Conservation (phyloP, 2,797 vertebrate species). For the Pipistrellus nathusii region DNA sequence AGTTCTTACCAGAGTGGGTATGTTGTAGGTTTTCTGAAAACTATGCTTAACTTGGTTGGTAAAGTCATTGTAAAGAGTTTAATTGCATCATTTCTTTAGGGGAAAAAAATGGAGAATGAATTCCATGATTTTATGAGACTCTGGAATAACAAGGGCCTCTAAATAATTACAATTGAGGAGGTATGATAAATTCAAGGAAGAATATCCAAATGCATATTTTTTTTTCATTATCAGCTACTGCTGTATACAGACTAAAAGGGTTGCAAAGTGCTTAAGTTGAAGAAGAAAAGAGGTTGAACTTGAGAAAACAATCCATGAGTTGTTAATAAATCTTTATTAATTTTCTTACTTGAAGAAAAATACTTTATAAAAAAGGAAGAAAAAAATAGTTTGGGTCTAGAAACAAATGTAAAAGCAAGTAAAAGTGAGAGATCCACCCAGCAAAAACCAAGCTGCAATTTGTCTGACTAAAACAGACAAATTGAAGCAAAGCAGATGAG, state of each 20-base stretch:
- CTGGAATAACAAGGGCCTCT: not conserved
- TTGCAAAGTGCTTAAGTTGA: not conserved
- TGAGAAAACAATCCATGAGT: not conserved
- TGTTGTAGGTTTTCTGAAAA: not conserved
- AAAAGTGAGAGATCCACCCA: not conserved
- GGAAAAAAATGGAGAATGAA: not conserved
- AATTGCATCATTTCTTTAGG: not conserved
- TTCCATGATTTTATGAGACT: conserved; percentile 10
- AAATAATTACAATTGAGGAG: not conserved
- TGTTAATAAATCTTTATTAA: not conserved
- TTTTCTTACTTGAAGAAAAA: not conserved
- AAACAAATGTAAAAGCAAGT: not conserved
- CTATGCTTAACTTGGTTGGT: not conserved
- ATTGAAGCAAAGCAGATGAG: not conserved
- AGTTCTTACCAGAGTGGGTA: not conserved
- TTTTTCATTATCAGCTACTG: not conserved
- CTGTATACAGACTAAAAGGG: not conserved
- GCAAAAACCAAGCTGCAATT: not conserved
- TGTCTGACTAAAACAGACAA: not conserved
- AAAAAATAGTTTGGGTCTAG: not conserved
- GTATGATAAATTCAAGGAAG: not conserved
- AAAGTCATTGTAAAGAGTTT: not conserved
- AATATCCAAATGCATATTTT: not conserved
- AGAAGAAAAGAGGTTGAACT: not conserved
- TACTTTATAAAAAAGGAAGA: not conserved